phyloP scores from a whole-genome alignment of 1,140 invertebrate genomes.

The Propsilocerus akamusi region DNA sequence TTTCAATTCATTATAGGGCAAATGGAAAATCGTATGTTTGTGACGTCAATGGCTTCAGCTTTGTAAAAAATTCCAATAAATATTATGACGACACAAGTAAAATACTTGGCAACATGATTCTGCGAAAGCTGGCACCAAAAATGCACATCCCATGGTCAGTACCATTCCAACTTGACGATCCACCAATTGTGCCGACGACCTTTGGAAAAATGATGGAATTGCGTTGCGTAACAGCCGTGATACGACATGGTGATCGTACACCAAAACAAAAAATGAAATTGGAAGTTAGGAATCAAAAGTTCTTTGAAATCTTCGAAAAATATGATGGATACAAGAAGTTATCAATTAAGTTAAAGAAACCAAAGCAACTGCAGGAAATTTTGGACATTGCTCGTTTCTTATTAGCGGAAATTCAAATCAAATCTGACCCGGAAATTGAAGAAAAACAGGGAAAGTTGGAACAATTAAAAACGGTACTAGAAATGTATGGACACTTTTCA shows the following conservation, averaged over 20 bases:
- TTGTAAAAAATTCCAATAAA: constrained; percentile 98
- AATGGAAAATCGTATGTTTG: constrained; percentile 98
- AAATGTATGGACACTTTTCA: constrained; percentile 99
- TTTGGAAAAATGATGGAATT: constrained; percentile 99
- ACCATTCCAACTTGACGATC: constrained; percentile 93
- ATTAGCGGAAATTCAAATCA: constrained; percentile 64
- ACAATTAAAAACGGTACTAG: constrained; percentile 93
- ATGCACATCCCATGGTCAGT: constrained; percentile 93
- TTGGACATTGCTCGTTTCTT: constrained; percentile 83
- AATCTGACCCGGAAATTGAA: constrained; percentile 81
- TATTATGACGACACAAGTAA: constrained; percentile 99
- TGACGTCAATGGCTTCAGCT: constrained; percentile 99
- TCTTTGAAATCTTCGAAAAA: constrained; percentile 97
- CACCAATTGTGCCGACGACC: constrained; percentile 96
- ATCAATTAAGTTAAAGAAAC: constrained; percentile 93
- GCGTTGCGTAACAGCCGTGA: constrained; percentile 93
- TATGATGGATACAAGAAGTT: constrained; percentile 90
- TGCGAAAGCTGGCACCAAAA: constrained; percentile 82
- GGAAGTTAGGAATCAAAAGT: constrained; percentile 97
- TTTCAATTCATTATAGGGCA: constrained; percentile 41
- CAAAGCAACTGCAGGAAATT: constrained; percentile 95
- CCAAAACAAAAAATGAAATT: constrained; percentile 99
- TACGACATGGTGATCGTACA: constrained; percentile 94
- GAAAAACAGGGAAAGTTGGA: constrained; percentile 93
- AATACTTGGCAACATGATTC: constrained; percentile 84